Evolutionary conservation across 2,888 invertebrate species (phyloP), one percentile per base, ranked within the genome.

Genomic region (Caenorhabditis sp.): DNA sequence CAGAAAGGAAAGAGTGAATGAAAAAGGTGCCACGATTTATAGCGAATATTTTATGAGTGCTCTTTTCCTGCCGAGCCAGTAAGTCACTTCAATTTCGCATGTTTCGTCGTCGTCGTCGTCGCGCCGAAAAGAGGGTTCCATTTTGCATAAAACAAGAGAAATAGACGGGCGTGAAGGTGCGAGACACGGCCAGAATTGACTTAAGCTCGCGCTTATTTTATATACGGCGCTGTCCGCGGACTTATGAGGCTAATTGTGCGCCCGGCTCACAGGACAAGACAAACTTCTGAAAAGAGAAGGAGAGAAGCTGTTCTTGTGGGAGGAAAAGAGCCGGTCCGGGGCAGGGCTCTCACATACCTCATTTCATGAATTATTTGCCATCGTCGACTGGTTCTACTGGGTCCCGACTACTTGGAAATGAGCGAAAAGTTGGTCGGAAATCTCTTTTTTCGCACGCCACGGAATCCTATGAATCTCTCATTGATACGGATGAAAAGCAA

Each of bases 261-360:
- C 30, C 30, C 30, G 30, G 30, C 30, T 30, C 30, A 5, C 6
- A 5, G 30, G 9, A 9, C 30, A 30, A 5, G 9, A 9, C 9
- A 13, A 35, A 13, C 11, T 35, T 35, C 35, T 35, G 35, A 13
- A 35, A 35, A 13, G 13, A 3, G 35, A 30, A 5, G 30, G 9
- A 30, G 30, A 30, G 9, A 30, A 30, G 1, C 11, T 15, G 24
- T 11, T 17, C 24, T 46, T 46, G n/a, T 4, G 24, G 24, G 24
- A 24, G n/a, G 13, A 35, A 15, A 41, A 17, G 15, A 8, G 48
- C 9, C 26, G 39, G 24, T 32, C 13, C n/a, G n/a, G n/a, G n/a
- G n/a, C n/a, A n/a, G n/a, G 37, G n/a, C 53, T 65, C 65, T 65
- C 55, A 46, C 65, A 66, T 56, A 66, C 65, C 66, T 66, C 66